phyloP scores from a whole-genome alignment of 2,888 invertebrate genomes.

The Alsophila aescularia region DNA sequence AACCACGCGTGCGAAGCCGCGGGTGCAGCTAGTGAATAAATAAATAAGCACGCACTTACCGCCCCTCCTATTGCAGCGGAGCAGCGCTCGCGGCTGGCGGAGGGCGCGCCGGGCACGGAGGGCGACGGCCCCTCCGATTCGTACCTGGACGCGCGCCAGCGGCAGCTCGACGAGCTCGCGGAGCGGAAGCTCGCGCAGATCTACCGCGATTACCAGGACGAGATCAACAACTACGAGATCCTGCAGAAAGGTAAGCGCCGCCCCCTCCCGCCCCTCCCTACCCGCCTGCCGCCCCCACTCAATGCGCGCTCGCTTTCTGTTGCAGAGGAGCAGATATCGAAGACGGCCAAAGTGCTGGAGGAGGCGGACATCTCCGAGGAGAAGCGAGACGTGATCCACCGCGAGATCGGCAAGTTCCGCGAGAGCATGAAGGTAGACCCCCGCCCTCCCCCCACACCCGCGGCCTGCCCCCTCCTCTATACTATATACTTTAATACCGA shows the following conservation, averaged over 20 bases:
- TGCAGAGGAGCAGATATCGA: constrained; percentile 87
- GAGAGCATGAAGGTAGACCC: constrained; percentile 96
- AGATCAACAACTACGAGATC: constrained; percentile 88
- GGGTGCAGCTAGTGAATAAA: too few relatives aligned
- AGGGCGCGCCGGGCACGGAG: constrained; percentile 45
- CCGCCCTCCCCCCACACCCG: constrained; percentile 23
- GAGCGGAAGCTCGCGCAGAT: constrained; percentile 91
- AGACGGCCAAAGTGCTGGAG: constrained; percentile 88
- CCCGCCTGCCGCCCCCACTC: not conserved
- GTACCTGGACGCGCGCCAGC: constrained; percentile 91
- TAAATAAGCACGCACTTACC: too few relatives aligned
- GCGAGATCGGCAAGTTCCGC: constrained; percentile 98
- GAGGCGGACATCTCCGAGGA: constrained; percentile 98
- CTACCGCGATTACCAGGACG: constrained; percentile 92
- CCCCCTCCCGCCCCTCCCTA: not conserved
- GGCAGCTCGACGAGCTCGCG: constrained; percentile 89
- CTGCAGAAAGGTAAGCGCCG: constrained; percentile 83
- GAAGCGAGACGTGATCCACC: constrained; percentile 96
- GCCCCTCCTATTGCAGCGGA: constrained; percentile 49
- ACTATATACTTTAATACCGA: constrained; percentile 18
- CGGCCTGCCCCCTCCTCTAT: constrained; percentile 12
- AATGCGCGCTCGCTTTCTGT: constrained; percentile 15
- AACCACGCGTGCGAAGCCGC: not conserved
- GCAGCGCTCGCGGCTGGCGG: constrained; percentile 59
- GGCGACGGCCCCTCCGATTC: constrained; percentile 84